A percentile compares a stretch with the other conserved stretches of the same genome.
Conservation (phyloP, 2,797 vertebrate species). For the Falco cherrug region DNA sequence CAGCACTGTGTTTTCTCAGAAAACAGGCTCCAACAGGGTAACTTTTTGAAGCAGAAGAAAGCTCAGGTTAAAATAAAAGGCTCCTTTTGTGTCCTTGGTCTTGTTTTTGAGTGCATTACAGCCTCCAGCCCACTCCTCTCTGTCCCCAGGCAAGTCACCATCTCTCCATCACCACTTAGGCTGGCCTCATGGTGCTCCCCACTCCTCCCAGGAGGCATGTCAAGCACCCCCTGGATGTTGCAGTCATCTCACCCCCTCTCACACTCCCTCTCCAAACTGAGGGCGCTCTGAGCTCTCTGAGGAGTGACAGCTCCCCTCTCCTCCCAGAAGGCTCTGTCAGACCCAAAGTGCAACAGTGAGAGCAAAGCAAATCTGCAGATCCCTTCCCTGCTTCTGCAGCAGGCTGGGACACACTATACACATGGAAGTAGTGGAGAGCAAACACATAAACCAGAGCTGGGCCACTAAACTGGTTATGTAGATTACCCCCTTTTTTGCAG, state of each 20-base stretch:
- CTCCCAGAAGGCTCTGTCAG: not conserved
- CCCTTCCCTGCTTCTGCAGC: accelerated
- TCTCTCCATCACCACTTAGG: not conserved
- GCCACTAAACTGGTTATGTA: not conserved
- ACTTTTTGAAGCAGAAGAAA: not conserved
- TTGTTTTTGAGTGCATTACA: not conserved
- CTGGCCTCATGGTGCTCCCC: not conserved
- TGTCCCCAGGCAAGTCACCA: not conserved
- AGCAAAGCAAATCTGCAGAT: not conserved
- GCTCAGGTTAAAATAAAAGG: not conserved
- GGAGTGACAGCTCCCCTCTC: not conserved
- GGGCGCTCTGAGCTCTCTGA: not conserved
- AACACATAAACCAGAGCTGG: not conserved
- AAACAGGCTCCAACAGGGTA: not conserved
- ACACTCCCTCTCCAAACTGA: not conserved
- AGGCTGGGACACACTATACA: not conserved
- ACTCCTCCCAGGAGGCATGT: not conserved
- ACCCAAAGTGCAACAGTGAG: not conserved
- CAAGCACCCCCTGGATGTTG: not conserved
- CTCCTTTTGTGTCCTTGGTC: not conserved
- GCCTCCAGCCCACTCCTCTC: not conserved
- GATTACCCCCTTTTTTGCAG: not conserved
- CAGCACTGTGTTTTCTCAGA: not conserved
- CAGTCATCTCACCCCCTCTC: not conserved
- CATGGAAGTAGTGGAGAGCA: not conserved